These are phyloP conservation scores for Molanna angustata DNA, from an alignment of 2,888 invertebrate species.

Conservation along the genomic window DNA sequence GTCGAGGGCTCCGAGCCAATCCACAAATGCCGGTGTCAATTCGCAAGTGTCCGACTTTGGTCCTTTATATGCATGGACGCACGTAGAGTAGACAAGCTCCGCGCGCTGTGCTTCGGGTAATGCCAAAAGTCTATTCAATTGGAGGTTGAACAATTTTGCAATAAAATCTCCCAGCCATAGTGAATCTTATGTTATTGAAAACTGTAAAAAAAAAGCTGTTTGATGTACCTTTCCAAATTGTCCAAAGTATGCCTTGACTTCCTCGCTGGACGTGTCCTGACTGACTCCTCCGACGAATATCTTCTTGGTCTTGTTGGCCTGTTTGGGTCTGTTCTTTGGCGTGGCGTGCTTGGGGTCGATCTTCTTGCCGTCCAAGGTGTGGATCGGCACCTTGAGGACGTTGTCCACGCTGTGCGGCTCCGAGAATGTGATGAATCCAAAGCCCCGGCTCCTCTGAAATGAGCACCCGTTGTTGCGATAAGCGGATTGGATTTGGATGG, in stretches of 20 bases:
- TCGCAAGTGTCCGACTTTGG: too few relatives aligned
- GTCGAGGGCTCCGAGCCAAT: too few relatives aligned
- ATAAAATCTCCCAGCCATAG: too few relatives aligned
- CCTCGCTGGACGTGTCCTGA: conserved; percentile 88
- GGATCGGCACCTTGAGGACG: conserved; percentile 84
- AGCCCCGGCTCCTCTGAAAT: conserved; percentile 88
- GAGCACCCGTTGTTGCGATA: too few relatives aligned
- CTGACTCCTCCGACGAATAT: conserved; percentile 91
- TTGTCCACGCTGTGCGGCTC: conserved; percentile 88
- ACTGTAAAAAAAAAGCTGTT: conserved; percentile 47
- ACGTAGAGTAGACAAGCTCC: too few relatives aligned
- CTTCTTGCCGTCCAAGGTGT: conserved; percentile 88
- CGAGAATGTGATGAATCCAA: conserved; percentile 92
- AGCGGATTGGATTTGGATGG: too few relatives aligned
- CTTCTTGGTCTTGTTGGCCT: conserved; percentile 85
- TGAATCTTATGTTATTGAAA: too few relatives aligned
- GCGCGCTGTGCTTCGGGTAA: too few relatives aligned
- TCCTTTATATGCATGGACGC: too few relatives aligned
- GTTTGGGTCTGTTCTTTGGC: conserved; percentile 83
- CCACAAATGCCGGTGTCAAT: too few relatives aligned
- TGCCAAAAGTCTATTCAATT: too few relatives aligned
- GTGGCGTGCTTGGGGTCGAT: conserved; percentile 94
- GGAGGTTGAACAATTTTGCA: too few relatives aligned
- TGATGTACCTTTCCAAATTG: conserved; percentile 87
- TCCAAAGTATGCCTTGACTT: conserved; percentile 86